Evolutionary conservation across 2,113 vertebrate genomes (phyloP).

Genomic region (Mesoclemmys tuberculata): DNA sequence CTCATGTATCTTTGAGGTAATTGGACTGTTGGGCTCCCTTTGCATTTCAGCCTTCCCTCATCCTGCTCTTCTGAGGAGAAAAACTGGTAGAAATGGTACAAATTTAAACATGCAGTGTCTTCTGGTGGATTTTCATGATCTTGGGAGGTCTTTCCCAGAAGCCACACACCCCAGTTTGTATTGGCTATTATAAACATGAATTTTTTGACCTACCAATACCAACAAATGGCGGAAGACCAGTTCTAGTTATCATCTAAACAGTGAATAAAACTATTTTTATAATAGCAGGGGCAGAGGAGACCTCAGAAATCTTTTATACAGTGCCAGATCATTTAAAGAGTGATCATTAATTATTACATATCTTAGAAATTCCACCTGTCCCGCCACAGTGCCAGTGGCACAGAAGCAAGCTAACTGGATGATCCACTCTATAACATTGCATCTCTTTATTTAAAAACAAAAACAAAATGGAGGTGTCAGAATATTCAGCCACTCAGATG

Average conservation of each 20-base stretch:
- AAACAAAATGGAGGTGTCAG: neutral
- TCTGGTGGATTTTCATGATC: neutral
- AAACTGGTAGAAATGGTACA: neutral
- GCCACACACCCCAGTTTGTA: rapidly evolving
- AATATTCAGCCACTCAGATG: neutral
- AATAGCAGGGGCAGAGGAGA: neutral
- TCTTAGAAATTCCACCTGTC: neutral
- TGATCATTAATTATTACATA: neutral
- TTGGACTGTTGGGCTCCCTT: neutral
- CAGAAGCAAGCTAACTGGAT: neutral
- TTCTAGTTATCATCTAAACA: neutral
- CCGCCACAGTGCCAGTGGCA: neutral
- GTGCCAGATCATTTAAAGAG: neutral
- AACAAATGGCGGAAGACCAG: neutral
- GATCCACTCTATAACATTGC: neutral
- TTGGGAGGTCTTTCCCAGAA: neutral
- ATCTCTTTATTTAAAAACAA: neutral
- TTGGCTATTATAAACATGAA: neutral
- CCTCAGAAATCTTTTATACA: neutral
- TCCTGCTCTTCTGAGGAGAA: neutral
- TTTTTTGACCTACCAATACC: neutral
- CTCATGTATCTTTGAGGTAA: neutral
- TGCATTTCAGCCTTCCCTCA: neutral
- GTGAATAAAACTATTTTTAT: neutral
- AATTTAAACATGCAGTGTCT: neutral